A percentile compares a stretch with the other conserved stretches of the same genome.
phyloP scores from a whole-genome alignment of 2,797 vertebrate species.

The Agapornis canus region DNA sequence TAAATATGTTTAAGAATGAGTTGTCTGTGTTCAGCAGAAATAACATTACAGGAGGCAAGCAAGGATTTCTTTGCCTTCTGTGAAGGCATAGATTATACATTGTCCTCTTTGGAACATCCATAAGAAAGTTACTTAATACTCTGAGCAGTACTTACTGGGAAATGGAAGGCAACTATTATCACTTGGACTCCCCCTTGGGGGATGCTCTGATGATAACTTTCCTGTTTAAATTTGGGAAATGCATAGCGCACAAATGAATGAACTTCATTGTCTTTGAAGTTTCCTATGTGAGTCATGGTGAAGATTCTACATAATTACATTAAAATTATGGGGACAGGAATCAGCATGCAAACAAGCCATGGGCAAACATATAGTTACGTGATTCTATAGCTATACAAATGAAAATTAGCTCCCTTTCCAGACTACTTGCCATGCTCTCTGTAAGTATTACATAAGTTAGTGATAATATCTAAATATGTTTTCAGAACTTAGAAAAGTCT shows the following conservation, averaged over 20 bases:
- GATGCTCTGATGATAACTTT: slow-evolving; percentile 37
- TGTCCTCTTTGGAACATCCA: background rate
- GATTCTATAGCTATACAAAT: slow-evolving; percentile 40
- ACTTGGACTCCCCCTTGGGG: background rate
- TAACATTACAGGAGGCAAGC: background rate
- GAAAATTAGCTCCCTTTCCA: slow-evolving; percentile 49
- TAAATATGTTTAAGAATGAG: slow-evolving; percentile 5
- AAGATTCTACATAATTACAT: slow-evolving; percentile 47
- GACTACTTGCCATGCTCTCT: background rate
- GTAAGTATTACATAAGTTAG: slow-evolving; percentile 41
- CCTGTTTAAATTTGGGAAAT: slow-evolving; percentile 49
- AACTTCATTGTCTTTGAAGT: slow-evolving; percentile 64
- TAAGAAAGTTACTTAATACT: slow-evolving; percentile 33
- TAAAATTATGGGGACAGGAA: slow-evolving; percentile 38
- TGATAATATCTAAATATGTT: slow-evolving; percentile 15
- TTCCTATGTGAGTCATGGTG: slow-evolving; percentile 48
- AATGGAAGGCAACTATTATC: slow-evolving; percentile 29
- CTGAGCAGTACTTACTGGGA: background rate
- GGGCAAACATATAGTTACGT: slow-evolving; percentile 41
- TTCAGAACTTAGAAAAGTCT: slow-evolving; percentile 19
- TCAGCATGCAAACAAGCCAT: slow-evolving; percentile 39
- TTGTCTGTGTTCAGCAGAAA: background rate
- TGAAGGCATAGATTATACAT: background rate
- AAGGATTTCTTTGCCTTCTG: background rate
- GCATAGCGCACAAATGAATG: slow-evolving; percentile 14